These are phyloP conservation scores for Drosophila lacertosa DNA, from an alignment of 1,140 invertebrate genomes.

Conservation along the genomic window DNA sequence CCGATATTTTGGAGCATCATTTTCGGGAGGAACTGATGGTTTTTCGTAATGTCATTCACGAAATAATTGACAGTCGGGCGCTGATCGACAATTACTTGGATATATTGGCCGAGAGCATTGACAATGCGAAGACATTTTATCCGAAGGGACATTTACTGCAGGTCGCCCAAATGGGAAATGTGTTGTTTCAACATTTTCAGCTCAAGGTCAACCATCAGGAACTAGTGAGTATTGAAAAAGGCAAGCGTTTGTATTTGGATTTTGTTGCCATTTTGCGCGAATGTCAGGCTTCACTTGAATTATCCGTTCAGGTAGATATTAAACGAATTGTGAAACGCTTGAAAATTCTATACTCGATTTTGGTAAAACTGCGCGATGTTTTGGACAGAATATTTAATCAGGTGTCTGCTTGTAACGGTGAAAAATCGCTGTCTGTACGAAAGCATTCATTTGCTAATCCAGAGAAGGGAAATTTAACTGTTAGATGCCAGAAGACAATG, in stretches of 20 bases:
- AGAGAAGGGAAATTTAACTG: not conserved
- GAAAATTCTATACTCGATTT: conserved; percentile 71
- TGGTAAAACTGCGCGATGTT: conserved; percentile 62
- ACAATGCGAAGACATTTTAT: conserved; percentile 28
- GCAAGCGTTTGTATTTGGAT: conserved; percentile 55
- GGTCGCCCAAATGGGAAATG: conserved; percentile 60
- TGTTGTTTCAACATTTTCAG: conserved; percentile 67
- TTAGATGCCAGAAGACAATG: not conserved
- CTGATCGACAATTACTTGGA: conserved; percentile 66
- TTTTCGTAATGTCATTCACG: conserved; percentile 70
- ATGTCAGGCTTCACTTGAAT: conserved; percentile 63
- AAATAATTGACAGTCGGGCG: conserved; percentile 72
- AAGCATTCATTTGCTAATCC: conserved; percentile 29
- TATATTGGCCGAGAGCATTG: conserved; percentile 46
- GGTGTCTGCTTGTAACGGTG: not conserved
- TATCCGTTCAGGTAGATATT: conserved; percentile 41
- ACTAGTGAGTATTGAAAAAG: conserved; percentile 18
- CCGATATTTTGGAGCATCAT: conserved; percentile 65
- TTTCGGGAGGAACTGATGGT: conserved; percentile 66
- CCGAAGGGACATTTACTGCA: conserved; percentile 19
- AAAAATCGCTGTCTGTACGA: conserved; percentile 1
- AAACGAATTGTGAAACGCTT: conserved; percentile 71
- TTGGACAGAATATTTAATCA: conserved; percentile 15
- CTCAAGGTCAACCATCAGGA: conserved; percentile 48
- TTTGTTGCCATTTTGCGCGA: conserved; percentile 65